phyloP scores from a whole-genome alignment of 2,113 vertebrate species.

The Candoia aspera region DNA sequence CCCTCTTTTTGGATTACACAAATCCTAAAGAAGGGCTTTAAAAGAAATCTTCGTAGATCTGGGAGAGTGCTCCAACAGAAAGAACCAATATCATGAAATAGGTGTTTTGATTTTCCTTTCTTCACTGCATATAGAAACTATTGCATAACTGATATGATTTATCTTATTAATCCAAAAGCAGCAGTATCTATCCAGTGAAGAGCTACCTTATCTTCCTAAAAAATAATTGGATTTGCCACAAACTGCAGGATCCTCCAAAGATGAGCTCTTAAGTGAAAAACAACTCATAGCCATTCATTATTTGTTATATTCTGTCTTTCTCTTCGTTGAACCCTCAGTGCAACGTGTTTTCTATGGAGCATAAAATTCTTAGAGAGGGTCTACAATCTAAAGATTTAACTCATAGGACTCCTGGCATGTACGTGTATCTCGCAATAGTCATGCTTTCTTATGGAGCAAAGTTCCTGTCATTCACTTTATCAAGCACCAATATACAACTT shows the following conservation, averaged over 20 bases:
- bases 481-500: background rate
- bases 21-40: background rate
- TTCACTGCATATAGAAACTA: background rate
- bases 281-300: background rate
- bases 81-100: background rate
- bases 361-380: background rate
- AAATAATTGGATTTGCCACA: background rate
- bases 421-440: background rate
- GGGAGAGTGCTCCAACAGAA: background rate
- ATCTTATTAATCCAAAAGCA: background rate
- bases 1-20: background rate
- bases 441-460: background rate
- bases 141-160: background rate
- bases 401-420: background rate
- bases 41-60: background rate
- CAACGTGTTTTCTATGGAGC: background rate
- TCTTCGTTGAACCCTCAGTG: background rate
- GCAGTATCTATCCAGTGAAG: background rate
- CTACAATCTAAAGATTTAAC: background rate
- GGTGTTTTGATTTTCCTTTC: background rate
- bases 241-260: background rate
- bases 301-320: background rate
- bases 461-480: background rate
- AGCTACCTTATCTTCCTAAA: background rate
- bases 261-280: background rate